Evolutionary conservation across 2,888 invertebrate genomes (phyloP).

Genomic region (Elegia similella): DNA sequence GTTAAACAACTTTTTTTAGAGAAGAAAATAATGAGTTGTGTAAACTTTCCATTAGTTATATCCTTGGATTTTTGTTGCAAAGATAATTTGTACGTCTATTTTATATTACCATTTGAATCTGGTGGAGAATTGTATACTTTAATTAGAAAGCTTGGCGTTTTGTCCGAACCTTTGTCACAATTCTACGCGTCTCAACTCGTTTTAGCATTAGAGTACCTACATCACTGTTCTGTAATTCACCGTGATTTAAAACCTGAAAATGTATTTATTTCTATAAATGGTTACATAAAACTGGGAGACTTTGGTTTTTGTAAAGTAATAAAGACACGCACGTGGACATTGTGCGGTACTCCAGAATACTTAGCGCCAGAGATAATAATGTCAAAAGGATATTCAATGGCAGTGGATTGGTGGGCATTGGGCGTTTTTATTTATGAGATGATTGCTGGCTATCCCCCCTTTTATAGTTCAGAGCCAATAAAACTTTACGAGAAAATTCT

Average conservation of each 20-base stretch:
- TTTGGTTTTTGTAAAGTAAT: slow-evolving; percentile 95
- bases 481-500: slow-evolving; percentile 96
- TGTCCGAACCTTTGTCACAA: slow-evolving; percentile 88
- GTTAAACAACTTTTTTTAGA: slow-evolving; percentile 91
- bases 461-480: slow-evolving; percentile 92
- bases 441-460: slow-evolving; percentile 94
- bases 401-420: slow-evolving; percentile 98
- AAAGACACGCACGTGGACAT: slow-evolving; percentile 90
- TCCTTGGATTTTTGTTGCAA: slow-evolving; percentile 89
- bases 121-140: slow-evolving; percentile 93
- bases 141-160: slow-evolving; percentile 78
- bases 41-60: slow-evolving; percentile 92
- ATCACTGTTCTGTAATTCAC: slow-evolving; percentile 91
- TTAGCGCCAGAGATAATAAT: slow-evolving; percentile 95
- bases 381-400: slow-evolving; percentile 93
- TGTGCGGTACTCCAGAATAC: slow-evolving; percentile 98
- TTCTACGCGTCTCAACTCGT: slow-evolving; percentile 96
- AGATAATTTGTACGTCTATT: slow-evolving; percentile 90
- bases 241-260: slow-evolving; percentile 96
- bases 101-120: slow-evolving; percentile 89
- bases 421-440: slow-evolving; percentile 94
- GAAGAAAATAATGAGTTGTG: slow-evolving; percentile 90
- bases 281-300: slow-evolving; percentile 92
- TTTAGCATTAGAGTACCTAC: slow-evolving; percentile 94
- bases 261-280: slow-evolving; percentile 86